Conservation (phyloP, 2,797 vertebrate genomes). For the Gobionotothen gibberifrons region DNA sequence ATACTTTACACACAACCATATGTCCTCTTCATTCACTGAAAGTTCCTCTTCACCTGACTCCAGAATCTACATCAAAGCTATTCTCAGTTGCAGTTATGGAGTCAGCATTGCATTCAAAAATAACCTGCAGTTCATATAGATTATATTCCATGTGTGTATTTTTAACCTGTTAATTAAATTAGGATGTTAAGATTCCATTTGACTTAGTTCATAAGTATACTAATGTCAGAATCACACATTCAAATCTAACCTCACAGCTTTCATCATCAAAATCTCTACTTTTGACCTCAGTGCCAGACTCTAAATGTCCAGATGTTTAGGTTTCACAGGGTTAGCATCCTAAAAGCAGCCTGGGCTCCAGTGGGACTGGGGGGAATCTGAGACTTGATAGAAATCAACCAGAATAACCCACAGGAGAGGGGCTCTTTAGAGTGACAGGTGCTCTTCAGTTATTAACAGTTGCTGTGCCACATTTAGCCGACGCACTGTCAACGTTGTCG, state of each 20-base stretch:
- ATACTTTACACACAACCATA: constrained; percentile 31
- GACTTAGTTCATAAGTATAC: not conserved
- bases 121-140: constrained; percentile 41
- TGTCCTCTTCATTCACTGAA: constrained; percentile 17
- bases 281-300: constrained; percentile 15
- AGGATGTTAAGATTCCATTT: constrained; percentile 1
- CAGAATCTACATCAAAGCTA: constrained; percentile 33
- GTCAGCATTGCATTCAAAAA: constrained; percentile 43
- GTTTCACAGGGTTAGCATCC: constrained; percentile 41
- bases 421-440: constrained; percentile 79
- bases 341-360: constrained; percentile 75
- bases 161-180: constrained; percentile 54
- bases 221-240: not conserved
- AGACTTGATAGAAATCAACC: constrained; percentile 82
- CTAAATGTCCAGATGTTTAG: constrained; percentile 68
- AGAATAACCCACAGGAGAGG: constrained; percentile 80
- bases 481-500: constrained; percentile 42
- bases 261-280: constrained; percentile 9
- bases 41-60: constrained; percentile 42
- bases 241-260: not conserved
- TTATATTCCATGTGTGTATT: constrained; percentile 57
- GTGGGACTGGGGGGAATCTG: constrained; percentile 73
- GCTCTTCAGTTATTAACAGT: constrained; percentile 75
- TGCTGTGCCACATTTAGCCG: constrained; percentile 75
- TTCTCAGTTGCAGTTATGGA: constrained; percentile 24